phyloP scores from a whole-genome alignment of 2,888 invertebrate species.

The Phyllotreta striolata region DNA sequence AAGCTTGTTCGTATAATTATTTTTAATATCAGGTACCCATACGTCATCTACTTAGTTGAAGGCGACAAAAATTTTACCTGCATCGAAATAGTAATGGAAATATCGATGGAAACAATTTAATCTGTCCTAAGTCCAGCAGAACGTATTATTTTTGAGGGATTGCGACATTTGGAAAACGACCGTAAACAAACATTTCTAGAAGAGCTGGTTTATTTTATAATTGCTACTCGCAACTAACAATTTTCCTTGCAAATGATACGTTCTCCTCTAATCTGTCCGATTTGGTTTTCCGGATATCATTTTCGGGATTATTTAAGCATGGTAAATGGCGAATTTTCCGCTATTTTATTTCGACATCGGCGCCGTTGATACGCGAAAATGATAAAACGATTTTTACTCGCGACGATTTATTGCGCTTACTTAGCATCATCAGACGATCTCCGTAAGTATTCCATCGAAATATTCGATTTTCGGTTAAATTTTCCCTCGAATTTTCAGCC shows the following conservation, averaged over 20 bases:
- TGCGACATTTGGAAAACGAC: too few species aligned
- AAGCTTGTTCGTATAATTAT: too few species aligned
- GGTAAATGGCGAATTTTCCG: constrained; percentile 11
- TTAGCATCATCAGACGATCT: constrained; percentile 28
- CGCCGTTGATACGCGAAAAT: constrained; percentile 7
- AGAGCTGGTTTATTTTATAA: too few species aligned
- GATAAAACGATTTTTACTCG: constrained; percentile 5
- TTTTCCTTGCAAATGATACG: constrained; percentile 30
- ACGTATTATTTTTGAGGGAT: too few species aligned
- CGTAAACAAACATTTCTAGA: too few species aligned
- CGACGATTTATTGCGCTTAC: neutral
- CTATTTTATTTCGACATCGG: neutral
- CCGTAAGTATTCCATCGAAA: constrained; percentile 32
- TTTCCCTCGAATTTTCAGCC: constrained; percentile 57
- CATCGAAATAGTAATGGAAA: too few species aligned
- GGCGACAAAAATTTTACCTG: too few species aligned
- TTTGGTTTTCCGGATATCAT: constrained; percentile 25
- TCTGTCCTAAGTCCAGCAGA: too few species aligned
- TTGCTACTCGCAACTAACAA: constrained; percentile 8
- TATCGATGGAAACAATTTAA: too few species aligned
- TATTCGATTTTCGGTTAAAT: too few species aligned
- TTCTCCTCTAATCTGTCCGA: constrained; percentile 12
- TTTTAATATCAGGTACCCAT: too few species aligned
- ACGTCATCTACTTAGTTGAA: too few species aligned
- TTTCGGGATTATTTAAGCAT: constrained; percentile 31